phyloP scores from a whole-genome alignment of 2,113 vertebrate genomes.

The Vidua chalybeata region DNA sequence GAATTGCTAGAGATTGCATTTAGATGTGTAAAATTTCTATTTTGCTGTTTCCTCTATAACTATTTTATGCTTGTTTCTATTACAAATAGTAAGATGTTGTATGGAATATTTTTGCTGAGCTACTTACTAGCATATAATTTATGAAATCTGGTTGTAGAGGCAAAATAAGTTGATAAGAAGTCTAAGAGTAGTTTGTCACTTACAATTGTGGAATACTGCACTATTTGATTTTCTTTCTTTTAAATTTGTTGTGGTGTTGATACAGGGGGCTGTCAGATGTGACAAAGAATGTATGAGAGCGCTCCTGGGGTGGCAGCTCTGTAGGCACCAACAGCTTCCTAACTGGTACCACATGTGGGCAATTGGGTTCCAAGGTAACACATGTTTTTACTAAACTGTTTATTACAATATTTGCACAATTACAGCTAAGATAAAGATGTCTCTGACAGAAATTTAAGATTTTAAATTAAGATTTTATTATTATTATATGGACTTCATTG shows the following conservation, averaged over 20 bases:
- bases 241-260: not conserved
- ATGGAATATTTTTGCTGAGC: not conserved
- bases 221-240: not conserved
- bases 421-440: not conserved
- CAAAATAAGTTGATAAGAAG: not conserved
- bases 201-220: not conserved
- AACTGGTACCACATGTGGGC: accelerated
- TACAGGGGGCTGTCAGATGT: not conserved
- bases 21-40: not conserved
- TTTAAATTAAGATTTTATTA: not conserved
- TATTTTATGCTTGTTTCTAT: conserved; percentile 15
- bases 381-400: not conserved
- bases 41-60: not conserved
- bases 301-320: not conserved
- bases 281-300: not conserved
- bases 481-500: accelerated
- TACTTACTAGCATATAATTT: not conserved
- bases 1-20: conserved; percentile 13
- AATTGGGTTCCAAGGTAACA: not conserved
- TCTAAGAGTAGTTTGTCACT: not conserved
- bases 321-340: not conserved
- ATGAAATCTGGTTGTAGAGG: not conserved
- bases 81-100: not conserved
- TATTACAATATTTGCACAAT: not conserved
- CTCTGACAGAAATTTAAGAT: not conserved